phyloP scores from a whole-genome alignment of 30 jellyfish, hydroid and myxozoan species.

The Nemopilema nomurai region DNA sequence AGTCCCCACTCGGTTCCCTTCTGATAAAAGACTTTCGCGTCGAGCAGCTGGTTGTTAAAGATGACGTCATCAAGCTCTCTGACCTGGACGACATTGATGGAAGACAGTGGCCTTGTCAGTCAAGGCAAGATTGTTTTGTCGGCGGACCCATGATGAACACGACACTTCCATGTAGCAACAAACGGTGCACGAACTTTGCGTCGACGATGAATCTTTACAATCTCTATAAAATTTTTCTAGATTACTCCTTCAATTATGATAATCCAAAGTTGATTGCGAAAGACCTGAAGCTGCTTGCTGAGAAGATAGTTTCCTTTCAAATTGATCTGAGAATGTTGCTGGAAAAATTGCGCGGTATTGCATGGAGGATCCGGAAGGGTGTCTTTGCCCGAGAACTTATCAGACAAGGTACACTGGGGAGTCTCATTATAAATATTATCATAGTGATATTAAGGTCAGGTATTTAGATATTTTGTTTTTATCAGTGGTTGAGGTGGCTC shows the following conservation, averaged over 20 bases:
- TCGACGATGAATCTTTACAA: conserved; percentile 40
- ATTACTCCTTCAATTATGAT: conserved; percentile 51
- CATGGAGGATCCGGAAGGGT: conserved; percentile 40
- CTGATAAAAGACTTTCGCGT: conserved; percentile 58
- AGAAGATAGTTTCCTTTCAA: conserved; percentile 1
- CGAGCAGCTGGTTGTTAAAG: conserved; percentile 63
- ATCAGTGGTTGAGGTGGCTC: too few species aligned
- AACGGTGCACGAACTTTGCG: conserved; percentile 25
- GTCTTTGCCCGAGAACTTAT: conserved; percentile 15
- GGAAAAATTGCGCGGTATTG: conserved; percentile 21
- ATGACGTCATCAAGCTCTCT: conserved; percentile 54
- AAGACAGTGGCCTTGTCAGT: conserved; percentile 11
- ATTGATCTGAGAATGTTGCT: conserved; percentile 5
- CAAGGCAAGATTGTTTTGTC: conserved; percentile 40
- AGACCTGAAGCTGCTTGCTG: conserved; percentile 46
- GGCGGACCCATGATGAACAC: conserved; percentile 41
- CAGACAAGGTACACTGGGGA: conserved; percentile 38
- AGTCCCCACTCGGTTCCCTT: conserved; percentile 59
- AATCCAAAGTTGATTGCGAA: conserved; percentile 38
- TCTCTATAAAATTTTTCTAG: conserved; percentile 44
- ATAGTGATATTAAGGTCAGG: not conserved
- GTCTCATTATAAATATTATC: too few species aligned
- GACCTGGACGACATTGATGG: conserved; percentile 75
- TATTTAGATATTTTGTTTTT: not conserved
- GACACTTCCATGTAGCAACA: conserved; percentile 52